These are phyloP conservation scores for Crematogaster levior DNA, from an alignment of 2,888 invertebrate species.

Conservation along the genomic window DNA sequence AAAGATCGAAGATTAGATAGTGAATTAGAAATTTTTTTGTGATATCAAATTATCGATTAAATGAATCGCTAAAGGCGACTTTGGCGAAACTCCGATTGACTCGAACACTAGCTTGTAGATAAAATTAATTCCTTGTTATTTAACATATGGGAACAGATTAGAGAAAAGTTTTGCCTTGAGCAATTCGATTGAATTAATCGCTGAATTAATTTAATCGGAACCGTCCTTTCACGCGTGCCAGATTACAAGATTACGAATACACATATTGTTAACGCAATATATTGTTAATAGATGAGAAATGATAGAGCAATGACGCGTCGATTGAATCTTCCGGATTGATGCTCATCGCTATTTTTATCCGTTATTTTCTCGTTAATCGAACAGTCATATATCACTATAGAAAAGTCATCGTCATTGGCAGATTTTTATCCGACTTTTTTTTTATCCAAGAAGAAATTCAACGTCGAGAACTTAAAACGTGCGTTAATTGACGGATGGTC, in stretches of 20 bases:
- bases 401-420: neutral
- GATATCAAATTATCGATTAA: neutral
- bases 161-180: neutral
- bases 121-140: neutral
- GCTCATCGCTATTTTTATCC: conserved; percentile 21
- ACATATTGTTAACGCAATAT: too few relatives aligned
- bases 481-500: neutral
- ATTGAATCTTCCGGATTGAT: conserved; percentile 2
- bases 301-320: neutral
- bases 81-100: neutral
- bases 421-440: neutral
- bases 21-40: neutral
- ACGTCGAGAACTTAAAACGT: neutral
- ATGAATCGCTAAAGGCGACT: neutral
- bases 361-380: neutral
- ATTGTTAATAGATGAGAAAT: neutral
- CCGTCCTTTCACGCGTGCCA: neutral
- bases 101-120: neutral
- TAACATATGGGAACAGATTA: neutral
- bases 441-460: neutral
- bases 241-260: neutral
- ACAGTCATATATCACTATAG: too few relatives aligned
- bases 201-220: neutral
- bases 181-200: neutral
- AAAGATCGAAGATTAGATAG: neutral